These are phyloP conservation scores for Dinomys branickii DNA, from an alignment of 2,113 vertebrate genomes.

Conservation along the genomic window DNA sequence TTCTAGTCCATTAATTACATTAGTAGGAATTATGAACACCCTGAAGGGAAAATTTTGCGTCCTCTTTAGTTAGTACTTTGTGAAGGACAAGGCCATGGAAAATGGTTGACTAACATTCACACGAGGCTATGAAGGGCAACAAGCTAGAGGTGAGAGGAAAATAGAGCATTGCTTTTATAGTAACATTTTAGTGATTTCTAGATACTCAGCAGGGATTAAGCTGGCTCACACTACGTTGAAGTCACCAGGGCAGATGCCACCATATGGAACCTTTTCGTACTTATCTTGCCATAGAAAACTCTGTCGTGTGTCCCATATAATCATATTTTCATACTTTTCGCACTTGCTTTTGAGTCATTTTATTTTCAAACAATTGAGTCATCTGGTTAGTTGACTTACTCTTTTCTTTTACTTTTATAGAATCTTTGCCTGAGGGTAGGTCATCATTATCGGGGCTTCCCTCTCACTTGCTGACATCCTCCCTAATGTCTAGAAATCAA, in stretches of 20 bases:
- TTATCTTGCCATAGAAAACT: not conserved
- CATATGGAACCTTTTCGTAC: not conserved
- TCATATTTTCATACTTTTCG: not conserved
- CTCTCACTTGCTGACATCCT: not conserved
- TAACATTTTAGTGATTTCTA: not conserved
- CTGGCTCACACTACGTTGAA: not conserved
- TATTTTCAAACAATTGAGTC: not conserved
- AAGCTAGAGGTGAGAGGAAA: not conserved
- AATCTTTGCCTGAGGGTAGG: not conserved
- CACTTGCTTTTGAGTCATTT: not conserved
- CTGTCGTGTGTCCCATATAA: not conserved
- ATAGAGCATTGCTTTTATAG: not conserved
- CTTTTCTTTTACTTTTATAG: not conserved
- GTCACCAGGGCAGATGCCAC: not conserved
- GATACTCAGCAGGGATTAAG: not conserved
- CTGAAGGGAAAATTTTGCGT: not conserved
- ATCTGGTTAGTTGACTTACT: not conserved
- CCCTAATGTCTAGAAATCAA: not conserved
- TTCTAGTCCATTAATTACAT: not conserved
- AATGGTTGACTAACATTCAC: not conserved
- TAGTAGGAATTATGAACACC: not conserved
- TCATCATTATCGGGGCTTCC: not conserved
- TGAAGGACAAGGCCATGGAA: not conserved
- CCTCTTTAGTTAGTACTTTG: not conserved
- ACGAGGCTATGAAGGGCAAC: not conserved